Evolutionary conservation across 2,888 invertebrate species (phyloP), one percentile per base, ranked within the genome.

Genomic region (Hydriomena furcata): DNA sequence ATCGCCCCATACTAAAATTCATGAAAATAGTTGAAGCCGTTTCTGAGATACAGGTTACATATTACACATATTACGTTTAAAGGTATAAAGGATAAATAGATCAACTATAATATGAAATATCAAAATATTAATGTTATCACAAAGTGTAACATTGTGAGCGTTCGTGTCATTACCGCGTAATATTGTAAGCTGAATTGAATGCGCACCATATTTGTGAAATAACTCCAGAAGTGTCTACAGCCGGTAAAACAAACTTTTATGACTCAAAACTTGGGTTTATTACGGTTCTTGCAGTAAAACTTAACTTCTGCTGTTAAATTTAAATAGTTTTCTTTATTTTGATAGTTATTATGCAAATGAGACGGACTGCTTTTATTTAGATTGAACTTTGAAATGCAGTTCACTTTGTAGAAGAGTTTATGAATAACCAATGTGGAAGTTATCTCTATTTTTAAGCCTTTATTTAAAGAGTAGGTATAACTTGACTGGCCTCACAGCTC

Each of bases 311-410:
- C 44, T 52, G 41, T 60, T 61, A 59, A 63, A 54, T 60, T 58
- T 58, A 54, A 55, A 61, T 56, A 60, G 53, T 60, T 60, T 57
- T 58, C 56, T 56, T 58, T 56, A 56, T 61, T 61, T 56, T 52
- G 56, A 58, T 61, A 56, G 60, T 58, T 61, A 53, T 52, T 58
- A 52, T 56, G 53, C 45, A 53, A 53, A 53, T 51, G 45, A 51
- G 42, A 24, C 35, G 34, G 53, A 54, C 56, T 58, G 55, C 50
- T 38, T 42, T 47, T 41, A 13, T 42, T 47, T 41, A 13, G 41
- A 41, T 43, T 34, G 32, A 34, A 50, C 12, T 38, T 37, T 41
- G n/a, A 46, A 37, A 37, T 25, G 8, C 30, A 17, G 35, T 38
- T 38, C 35, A 51, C 44, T 57, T 55, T 47, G 41, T 44, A 38